Base-by-base conservation (phyloP, 2,888 invertebrate species). In the Pristionchus arcanus region DNA sequence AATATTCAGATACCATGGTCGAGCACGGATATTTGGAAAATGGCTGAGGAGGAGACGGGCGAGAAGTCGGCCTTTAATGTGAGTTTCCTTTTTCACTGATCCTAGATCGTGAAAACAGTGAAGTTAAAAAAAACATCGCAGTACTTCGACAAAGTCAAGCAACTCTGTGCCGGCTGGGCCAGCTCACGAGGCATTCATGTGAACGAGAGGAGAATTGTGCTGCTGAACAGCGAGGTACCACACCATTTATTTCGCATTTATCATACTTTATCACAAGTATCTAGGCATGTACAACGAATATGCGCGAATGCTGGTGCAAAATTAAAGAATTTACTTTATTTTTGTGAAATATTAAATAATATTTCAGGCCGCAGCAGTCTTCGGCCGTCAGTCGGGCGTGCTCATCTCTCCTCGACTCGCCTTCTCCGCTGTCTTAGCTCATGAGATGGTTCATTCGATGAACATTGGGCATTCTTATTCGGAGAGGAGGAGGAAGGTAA, bases 381-480 rank as follows among this genome's bases (percentile, higher is more conserved):
- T 89, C 77, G 88, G 88, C 11, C 88, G 88, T 37, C 4, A 31
- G 21, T 49, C 25, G 74, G 88, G 88, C 34, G 88, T 88, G 9
- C 88, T 88, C 34, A 71, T 88, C 59, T 77, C 88, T 74, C 88
- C 88, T 15, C 71, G 77, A 28, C 53, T 88, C 15, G 74, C 88
- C 5, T 88, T 63, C 88, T 77, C 88, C 1, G 55, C 94, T 4
- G 95, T 95, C 16, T 90, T 95, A 25, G 93, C 95, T 1, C 95
- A 95, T 89, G 95, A 95, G 88, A 95, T 95, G 94, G 93, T 94
- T 4, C 95, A 95, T 91, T 91, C 91, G 34, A 94, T 95, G 91
- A 92, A 92, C 90, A 94, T 95, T 85, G 95, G 95, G 19, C 95
- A 95, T 90, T 94, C 94, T 28, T 95, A 95, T 90, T 94, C 94